phyloP scores from a whole-genome alignment of 2,797 vertebrate species.

The Glossophaga mutica region DNA sequence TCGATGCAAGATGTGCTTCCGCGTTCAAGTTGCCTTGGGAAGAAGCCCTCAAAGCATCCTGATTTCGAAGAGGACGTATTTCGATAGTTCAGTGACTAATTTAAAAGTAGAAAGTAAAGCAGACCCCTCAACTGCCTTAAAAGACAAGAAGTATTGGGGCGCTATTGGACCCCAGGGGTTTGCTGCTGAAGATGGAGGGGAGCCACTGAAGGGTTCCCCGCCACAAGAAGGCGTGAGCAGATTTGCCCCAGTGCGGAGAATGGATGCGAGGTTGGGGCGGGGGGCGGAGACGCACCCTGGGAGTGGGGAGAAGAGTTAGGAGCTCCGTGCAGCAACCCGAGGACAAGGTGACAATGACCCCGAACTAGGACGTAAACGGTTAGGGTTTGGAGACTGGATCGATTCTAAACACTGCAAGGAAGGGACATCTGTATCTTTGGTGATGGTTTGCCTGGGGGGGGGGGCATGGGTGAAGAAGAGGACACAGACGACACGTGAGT shows the following conservation, averaged over 20 bases:
- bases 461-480: neutral
- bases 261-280: neutral
- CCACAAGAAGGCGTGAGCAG: too few species aligned
- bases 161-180: neutral
- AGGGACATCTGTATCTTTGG: neutral
- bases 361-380: neutral
- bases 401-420: neutral
- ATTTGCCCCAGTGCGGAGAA: too few species aligned
- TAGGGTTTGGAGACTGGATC: neutral
- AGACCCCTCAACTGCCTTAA: neutral
- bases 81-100: neutral
- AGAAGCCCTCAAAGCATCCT: neutral
- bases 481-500: neutral
- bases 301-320: neutral
- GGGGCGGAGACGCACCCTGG: fast-evolving
- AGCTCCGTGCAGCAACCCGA: neutral
- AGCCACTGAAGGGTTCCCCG: neutral
- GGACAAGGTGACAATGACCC: neutral
- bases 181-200: neutral
- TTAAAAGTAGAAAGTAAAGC: neutral
- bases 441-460: neutral
- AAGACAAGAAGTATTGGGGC: neutral
- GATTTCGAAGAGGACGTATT: neutral
- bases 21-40: neutral
- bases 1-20: neutral